Evolutionary conservation across 2,113 vertebrate species (phyloP).

Genomic region (Stomatorhinus ivindoensis): DNA sequence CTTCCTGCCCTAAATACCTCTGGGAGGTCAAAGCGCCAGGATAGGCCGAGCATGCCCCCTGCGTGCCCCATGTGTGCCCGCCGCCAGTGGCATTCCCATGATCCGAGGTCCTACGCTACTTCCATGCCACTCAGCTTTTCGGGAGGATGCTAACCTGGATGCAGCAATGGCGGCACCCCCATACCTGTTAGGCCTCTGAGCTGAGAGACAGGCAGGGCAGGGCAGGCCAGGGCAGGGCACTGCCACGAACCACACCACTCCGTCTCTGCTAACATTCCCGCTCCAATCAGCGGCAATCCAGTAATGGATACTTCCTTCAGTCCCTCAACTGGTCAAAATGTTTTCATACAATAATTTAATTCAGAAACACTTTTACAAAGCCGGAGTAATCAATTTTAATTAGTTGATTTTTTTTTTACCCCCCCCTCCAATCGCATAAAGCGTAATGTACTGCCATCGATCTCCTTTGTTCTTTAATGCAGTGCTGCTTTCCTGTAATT

Average conservation of each 20-base stretch:
- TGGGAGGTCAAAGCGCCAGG: background rate
- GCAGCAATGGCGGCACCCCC: background rate
- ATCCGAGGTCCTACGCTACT: background rate
- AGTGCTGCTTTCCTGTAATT: conserved; percentile 74
- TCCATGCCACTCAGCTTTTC: background rate
- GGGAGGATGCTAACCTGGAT: background rate
- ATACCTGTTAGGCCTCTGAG: conserved; percentile 13
- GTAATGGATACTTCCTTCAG: conserved; percentile 75
- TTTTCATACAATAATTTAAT: conserved; percentile 81
- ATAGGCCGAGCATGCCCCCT: background rate
- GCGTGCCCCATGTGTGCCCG: background rate
- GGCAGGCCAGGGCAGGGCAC: background rate
- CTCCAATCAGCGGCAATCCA: conserved; percentile 65
- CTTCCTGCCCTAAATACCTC: background rate
- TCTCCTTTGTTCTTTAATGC: conserved; percentile 76
- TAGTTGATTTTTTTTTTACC: conserved; percentile 70
- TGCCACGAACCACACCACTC: conserved; percentile 56
- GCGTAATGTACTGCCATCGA: conserved; percentile 75
- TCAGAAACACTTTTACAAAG: conserved; percentile 79
- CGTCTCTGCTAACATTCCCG: conserved; percentile 64
- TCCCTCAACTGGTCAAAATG: conserved; percentile 74
- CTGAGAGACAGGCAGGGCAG: background rate
- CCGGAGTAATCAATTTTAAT: conserved; percentile 78
- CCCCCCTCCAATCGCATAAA: conserved; percentile 63
- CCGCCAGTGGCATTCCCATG: background rate